A percentile compares a stretch with the other conserved stretches of the same genome.
These are phyloP conservation scores for Resseliella maxima DNA, from an alignment of 2,888 invertebrate genomes.

Conservation along the genomic window DNA sequence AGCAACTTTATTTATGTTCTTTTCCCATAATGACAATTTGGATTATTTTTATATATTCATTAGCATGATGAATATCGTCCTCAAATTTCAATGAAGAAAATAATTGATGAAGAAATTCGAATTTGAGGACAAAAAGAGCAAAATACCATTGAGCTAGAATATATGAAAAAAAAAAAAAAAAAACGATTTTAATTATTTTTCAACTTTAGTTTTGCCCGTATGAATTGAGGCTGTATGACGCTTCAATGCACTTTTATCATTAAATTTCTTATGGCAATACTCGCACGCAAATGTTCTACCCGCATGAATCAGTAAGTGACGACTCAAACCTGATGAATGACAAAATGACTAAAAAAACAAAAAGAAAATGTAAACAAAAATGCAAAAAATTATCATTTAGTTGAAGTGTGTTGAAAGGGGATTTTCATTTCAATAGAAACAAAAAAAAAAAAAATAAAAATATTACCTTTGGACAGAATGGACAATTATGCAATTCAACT, in stretches of 20 bases:
- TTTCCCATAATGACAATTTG: background rate
- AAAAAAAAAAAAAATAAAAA: background rate
- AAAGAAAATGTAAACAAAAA: slow-evolving; percentile 54
- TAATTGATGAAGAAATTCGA: too few species aligned
- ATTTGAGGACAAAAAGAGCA: too few species aligned
- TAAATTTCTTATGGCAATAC: slow-evolving; percentile 75
- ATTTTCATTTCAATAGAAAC: background rate
- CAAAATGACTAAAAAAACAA: slow-evolving; percentile 62
- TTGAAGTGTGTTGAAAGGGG: background rate
- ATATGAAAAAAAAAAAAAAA: too few species aligned
- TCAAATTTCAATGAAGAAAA: background rate
- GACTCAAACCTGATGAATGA: slow-evolving; percentile 75
- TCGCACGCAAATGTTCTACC: slow-evolving; percentile 75
- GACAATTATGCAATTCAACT: slow-evolving; percentile 75
- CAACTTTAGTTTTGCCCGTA: slow-evolving; percentile 53
- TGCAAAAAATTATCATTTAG: too few species aligned
- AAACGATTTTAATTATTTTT: slow-evolving; percentile 8
- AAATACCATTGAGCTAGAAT: too few species aligned
- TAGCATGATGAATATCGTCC: background rate
- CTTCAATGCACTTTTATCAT: slow-evolving; percentile 78
- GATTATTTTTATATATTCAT: background rate
- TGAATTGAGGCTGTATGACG: slow-evolving; percentile 70
- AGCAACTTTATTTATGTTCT: background rate
- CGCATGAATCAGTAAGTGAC: slow-evolving; percentile 75
- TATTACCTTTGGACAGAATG: slow-evolving; percentile 73